Evolutionary conservation across 2,888 invertebrate genomes (phyloP).

Genomic region (Drosophila pseudotakahashii): DNA sequence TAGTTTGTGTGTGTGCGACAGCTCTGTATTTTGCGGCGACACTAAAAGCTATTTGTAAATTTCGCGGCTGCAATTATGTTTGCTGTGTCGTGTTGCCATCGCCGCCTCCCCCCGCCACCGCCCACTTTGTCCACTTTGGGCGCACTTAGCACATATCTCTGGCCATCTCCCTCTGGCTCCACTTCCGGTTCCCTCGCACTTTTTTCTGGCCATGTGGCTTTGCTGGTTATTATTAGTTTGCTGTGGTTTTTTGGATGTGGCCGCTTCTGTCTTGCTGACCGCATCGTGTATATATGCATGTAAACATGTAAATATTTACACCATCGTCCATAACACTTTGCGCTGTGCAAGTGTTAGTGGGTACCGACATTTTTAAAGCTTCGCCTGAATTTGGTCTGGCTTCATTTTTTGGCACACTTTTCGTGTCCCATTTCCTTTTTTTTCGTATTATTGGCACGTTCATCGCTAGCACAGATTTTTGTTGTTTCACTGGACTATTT

Average conservation of each 20-base stretch:
- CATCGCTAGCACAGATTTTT: no score
- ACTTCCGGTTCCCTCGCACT: neutral
- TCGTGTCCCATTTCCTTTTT: conserved; percentile 11
- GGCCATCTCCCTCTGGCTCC: neutral
- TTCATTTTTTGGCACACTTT: conserved; percentile 26
- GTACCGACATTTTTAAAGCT: conserved; percentile 45
- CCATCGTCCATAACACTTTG: conserved; percentile 43
- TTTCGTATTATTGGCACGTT: conserved; percentile 19
- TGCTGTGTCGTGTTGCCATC: conserved; percentile 66
- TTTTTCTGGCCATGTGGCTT: conserved; percentile 59
- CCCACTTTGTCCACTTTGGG: conserved; percentile 9
- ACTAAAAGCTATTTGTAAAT: conserved; percentile 81
- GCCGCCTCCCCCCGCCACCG: neutral
- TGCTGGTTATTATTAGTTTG: conserved; percentile 77
- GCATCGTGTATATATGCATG: conserved; percentile 45
- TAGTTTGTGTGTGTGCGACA: conserved; percentile 24
- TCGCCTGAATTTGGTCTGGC: neutral
- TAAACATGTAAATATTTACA: conserved; percentile 57
- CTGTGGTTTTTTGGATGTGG: conserved; percentile 64
- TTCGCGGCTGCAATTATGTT: conserved; percentile 80
- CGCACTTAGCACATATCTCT: conserved; percentile 52
- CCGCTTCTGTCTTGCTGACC: conserved; percentile 60
- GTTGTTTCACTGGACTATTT: conserved; percentile 1
- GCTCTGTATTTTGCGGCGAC: conserved; percentile 69
- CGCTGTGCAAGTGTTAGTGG: conserved; percentile 5